Percentiles rank a stretch among this genome's conserved stretches.
phyloP scores from a whole-genome alignment of 2,113 vertebrate species.

The Neolamprologus toae region DNA sequence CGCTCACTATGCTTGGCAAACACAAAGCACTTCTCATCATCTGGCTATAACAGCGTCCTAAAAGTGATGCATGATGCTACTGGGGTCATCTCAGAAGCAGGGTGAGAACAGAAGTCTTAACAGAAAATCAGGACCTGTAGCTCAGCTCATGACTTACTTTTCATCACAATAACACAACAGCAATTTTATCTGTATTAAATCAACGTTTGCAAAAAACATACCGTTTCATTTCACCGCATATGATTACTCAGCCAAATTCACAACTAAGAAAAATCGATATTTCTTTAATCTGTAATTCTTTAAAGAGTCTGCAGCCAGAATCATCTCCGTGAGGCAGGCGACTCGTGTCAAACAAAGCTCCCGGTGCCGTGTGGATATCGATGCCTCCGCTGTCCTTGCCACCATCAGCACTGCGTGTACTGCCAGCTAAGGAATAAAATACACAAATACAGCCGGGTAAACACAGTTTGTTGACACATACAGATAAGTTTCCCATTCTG shows the following conservation, averaged over 20 bases:
- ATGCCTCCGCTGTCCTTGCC: not conserved
- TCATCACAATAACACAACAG: not conserved
- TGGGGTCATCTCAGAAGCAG: not conserved
- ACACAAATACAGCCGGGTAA: not conserved
- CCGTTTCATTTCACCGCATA: rapidly evolving
- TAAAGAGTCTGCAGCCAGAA: not conserved
- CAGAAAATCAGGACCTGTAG: not conserved
- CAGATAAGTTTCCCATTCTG: constrained; percentile 21
- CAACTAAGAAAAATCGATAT: not conserved
- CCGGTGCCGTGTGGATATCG: not conserved
- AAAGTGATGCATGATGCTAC: not conserved
- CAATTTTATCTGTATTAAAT: not conserved
- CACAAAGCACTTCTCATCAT: not conserved
- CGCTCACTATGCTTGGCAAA: not conserved
- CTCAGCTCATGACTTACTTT: not conserved
- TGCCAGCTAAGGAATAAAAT: not conserved
- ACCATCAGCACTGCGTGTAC: not conserved
- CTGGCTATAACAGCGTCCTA: not conserved
- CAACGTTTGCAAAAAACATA: not conserved
- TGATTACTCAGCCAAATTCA: not conserved
- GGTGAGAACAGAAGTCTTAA: not conserved
- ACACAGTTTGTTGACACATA: constrained; percentile 13
- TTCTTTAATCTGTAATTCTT: not conserved
- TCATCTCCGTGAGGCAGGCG: not conserved
- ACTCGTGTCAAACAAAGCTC: not conserved